Conservation (phyloP, 2,888 invertebrate species). For the Drosophila atripex region DNA sequence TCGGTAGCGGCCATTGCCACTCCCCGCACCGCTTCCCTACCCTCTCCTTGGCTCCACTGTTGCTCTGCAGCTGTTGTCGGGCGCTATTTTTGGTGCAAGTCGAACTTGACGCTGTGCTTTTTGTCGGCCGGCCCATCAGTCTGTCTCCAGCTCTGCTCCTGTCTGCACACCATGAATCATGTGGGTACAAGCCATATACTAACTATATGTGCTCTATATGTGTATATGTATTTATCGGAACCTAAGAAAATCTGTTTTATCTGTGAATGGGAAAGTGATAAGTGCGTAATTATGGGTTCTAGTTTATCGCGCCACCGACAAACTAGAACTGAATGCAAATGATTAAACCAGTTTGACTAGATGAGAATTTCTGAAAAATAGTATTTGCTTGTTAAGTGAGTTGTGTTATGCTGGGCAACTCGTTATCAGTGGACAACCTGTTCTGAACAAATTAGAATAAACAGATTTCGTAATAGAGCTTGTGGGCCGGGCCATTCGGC, state of each 20-base stretch:
- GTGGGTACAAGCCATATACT: conserved; percentile 46
- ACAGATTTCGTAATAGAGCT: conserved; percentile 39
- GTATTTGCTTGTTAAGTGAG: background rate
- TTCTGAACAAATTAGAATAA: conserved; percentile 60
- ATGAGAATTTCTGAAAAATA: conserved; percentile 32
- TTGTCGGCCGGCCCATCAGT: conserved; percentile 47
- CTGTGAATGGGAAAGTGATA: conserved; percentile 30
- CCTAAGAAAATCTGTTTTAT: conserved; percentile 17
- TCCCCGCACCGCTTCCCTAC: conserved; percentile 4
- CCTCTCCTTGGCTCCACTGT: conserved; percentile 43
- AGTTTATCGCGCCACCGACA: conserved; percentile 23
- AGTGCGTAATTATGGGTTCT: conserved; percentile 20
- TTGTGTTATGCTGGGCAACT: conserved; percentile 26
- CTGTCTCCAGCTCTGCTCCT: conserved; percentile 51
- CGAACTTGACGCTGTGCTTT: conserved; percentile 45
- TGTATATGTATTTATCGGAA: background rate
- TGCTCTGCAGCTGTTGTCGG: conserved; percentile 59
- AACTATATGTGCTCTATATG: conserved; percentile 13
- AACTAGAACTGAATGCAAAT: conserved; percentile 48
- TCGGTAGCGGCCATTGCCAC: conserved; percentile 38
- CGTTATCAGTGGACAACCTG: conserved; percentile 68
- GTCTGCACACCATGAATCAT: conserved; percentile 68
- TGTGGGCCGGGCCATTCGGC: conserved; percentile 27
- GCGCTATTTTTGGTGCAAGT: conserved; percentile 52
- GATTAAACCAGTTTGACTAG: conserved; percentile 66